Percentiles rank a stretch among this genome's conserved stretches.
Conservation (phyloP, 2,797 vertebrate genomes). For the Helicolenus hilgendorfi region DNA sequence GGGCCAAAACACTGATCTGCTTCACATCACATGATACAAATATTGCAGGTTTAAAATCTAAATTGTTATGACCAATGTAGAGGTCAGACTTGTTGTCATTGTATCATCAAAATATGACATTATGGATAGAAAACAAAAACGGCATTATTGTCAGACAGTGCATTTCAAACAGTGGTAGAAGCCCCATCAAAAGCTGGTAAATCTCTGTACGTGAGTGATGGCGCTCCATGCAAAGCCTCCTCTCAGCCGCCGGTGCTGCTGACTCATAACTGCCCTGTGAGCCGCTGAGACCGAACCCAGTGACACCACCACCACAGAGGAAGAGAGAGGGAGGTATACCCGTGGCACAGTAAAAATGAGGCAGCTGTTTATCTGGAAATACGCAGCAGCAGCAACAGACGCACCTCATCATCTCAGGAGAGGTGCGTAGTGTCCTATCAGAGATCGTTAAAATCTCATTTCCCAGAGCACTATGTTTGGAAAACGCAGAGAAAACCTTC, state of each 20-base stretch:
- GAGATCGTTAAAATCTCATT: conserved; percentile 61
- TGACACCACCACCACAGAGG: conserved; percentile 53
- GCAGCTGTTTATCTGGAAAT: conserved; percentile 56
- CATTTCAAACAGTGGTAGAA: conserved; percentile 18
- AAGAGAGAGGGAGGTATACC: background rate
- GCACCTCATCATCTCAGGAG: conserved; percentile 45
- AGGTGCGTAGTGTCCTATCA: conserved; percentile 23
- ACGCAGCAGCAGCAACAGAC: conserved; percentile 23
- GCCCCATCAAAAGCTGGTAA: conserved; percentile 17
- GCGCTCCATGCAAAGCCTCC: conserved; percentile 69
- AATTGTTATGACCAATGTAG: background rate
- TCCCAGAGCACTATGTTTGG: conserved; percentile 31
- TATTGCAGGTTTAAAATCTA: background rate
- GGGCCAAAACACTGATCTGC: background rate
- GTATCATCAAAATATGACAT: background rate
- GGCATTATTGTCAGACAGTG: background rate
- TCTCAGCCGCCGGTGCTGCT: conserved; percentile 77
- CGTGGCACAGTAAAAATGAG: conserved; percentile 20
- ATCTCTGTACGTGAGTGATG: conserved; percentile 48
- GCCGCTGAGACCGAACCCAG: conserved; percentile 65
- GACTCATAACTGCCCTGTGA: conserved; percentile 84
- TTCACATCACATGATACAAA: background rate
- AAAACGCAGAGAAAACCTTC: conserved; percentile 27
- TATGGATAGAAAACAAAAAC: background rate
- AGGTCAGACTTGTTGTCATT: background rate